A percentile compares a stretch with the other conserved stretches of the same genome.
Evolutionary conservation across 2,888 invertebrate genomes (phyloP).

Genomic region (Laspeyria flexula): DNA sequence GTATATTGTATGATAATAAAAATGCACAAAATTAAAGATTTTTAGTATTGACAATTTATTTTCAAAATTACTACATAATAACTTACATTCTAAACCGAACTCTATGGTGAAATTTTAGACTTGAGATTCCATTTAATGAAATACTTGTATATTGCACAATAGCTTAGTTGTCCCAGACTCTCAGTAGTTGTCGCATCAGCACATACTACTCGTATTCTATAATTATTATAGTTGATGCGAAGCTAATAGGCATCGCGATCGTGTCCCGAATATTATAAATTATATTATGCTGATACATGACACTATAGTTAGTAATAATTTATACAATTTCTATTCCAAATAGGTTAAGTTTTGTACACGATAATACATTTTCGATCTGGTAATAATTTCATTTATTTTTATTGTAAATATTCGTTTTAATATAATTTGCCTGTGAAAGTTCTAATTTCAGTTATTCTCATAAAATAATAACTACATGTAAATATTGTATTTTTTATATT

Average conservation of each 20-base stretch:
- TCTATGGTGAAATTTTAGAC: too few relatives aligned
- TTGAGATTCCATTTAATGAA: too few relatives aligned
- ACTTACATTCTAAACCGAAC: too few relatives aligned
- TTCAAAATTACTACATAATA: too few relatives aligned
- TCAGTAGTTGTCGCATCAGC: constrained; percentile 17
- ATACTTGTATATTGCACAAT: background rate
- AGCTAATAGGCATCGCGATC: too few relatives aligned
- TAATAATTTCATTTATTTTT: constrained; percentile 33
- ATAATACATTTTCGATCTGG: constrained; percentile 24
- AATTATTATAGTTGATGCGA: too few relatives aligned
- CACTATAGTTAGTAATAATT: constrained; percentile 48
- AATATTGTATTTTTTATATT: constrained; percentile 70
- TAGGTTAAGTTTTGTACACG: constrained; percentile 39
- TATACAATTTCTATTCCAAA: constrained; percentile 46
- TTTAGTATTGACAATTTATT: too few relatives aligned
- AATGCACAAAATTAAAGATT: too few relatives aligned
- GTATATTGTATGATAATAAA: too few relatives aligned
- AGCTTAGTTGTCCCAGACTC: background rate
- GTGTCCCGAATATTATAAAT: constrained; percentile 39
- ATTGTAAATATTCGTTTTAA: constrained; percentile 41
- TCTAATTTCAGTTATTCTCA: constrained; percentile 42
- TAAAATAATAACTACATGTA: constrained; percentile 60
- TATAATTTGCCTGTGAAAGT: constrained; percentile 36
- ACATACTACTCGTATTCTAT: constrained; percentile 20
- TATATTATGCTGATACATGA: too few relatives aligned